Conservation (phyloP, 1,140 invertebrate genomes). For the Platorchestia sp. region DNA sequence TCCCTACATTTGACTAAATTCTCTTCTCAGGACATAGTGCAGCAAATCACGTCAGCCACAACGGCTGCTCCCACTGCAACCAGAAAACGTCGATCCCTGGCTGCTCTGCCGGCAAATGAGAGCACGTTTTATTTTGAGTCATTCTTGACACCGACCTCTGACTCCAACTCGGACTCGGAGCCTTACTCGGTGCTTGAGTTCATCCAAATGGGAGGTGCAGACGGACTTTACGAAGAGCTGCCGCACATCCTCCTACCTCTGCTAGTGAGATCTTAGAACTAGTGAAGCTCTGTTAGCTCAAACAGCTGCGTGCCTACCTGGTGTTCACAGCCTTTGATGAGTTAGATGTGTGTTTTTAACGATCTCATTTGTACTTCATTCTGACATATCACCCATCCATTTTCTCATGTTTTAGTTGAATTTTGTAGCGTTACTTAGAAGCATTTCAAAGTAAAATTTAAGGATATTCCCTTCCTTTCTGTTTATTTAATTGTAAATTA, state of each 20-base stretch:
- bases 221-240: constrained; percentile 26
- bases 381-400: too few relatives aligned
- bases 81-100: background rate
- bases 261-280: background rate
- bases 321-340: too few relatives aligned
- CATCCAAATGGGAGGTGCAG: constrained; percentile 42
- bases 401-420: too few relatives aligned
- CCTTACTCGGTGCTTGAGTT: constrained; percentile 16
- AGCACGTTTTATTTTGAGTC: background rate
- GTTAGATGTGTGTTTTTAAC: too few relatives aligned
- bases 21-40: constrained; percentile 1
- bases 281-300: background rate
- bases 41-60: constrained; percentile 16
- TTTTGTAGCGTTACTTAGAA: too few relatives aligned
- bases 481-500: too few relatives aligned
- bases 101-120: background rate
- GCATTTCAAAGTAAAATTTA: too few relatives aligned
- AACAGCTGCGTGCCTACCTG: background rate
- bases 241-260: constrained; percentile 22
- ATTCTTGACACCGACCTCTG: background rate
- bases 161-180: background rate
- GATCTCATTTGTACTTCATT: too few relatives aligned
- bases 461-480: too few relatives aligned
- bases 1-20: background rate
- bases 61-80: background rate